A percentile compares a stretch with the other conserved stretches of the same genome.
phyloP scores from a whole-genome alignment of 2,888 invertebrate genomes.

The Caenorhabditis sinica region DNA sequence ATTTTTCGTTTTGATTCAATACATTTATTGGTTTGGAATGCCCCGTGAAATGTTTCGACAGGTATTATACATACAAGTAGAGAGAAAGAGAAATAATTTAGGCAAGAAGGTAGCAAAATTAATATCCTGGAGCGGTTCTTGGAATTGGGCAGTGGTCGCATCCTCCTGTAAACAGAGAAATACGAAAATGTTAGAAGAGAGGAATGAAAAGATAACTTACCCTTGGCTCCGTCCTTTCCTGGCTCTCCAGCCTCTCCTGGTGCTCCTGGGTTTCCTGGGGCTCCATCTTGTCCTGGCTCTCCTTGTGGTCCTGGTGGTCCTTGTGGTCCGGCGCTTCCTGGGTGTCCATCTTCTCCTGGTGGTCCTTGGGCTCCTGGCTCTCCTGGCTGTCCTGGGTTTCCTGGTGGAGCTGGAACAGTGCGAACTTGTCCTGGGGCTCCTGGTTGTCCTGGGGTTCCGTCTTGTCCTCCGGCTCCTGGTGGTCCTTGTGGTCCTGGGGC shows the following conservation, averaged over 20 bases:
- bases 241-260: slow-evolving; percentile 75
- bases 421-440: slow-evolving; percentile 77
- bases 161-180: slow-evolving; percentile 59
- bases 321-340: slow-evolving; percentile 71
- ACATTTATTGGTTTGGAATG: slow-evolving; percentile 29
- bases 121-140: slow-evolving; percentile 74
- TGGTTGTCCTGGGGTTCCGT: slow-evolving; percentile 78
- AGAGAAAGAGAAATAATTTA: slow-evolving; percentile 49
- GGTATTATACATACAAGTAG: slow-evolving; percentile 59
- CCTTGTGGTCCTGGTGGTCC: slow-evolving; percentile 77
- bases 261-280: slow-evolving; percentile 74
- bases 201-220: slow-evolving; percentile 9
- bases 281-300: slow-evolving; percentile 74
- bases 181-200: background rate
- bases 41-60: slow-evolving; percentile 56
- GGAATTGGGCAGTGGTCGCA: slow-evolving; percentile 77
- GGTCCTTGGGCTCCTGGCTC: slow-evolving; percentile 76
- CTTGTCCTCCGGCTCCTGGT: slow-evolving; percentile 76
- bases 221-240: slow-evolving; percentile 73
- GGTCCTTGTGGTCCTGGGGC: slow-evolving; percentile 79
- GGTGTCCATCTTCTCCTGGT: slow-evolving; percentile 75
- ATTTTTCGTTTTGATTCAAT: slow-evolving; percentile 41
- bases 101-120: slow-evolving; percentile 37
- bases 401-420: slow-evolving; percentile 76
- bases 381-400: slow-evolving; percentile 78